Percentiles rank a stretch among this genome's conserved stretches.
phyloP scores from a whole-genome alignment of 1,140 invertebrate species.

The Halesus radiatus region DNA sequence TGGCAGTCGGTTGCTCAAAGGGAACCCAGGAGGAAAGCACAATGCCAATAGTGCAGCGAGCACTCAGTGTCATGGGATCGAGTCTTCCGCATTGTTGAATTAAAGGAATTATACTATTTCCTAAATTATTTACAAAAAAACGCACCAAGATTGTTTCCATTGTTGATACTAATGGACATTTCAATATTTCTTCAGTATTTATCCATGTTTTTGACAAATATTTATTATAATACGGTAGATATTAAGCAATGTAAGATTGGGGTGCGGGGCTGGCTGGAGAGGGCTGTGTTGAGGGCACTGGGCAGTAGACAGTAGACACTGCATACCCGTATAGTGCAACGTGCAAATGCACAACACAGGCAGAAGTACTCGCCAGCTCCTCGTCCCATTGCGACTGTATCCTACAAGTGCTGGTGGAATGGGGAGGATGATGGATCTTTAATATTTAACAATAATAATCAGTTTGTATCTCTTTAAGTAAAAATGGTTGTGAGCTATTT shows the following conservation, averaged over 20 bases:
- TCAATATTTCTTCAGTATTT: slow-evolving; percentile 57
- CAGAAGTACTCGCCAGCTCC: too few species aligned
- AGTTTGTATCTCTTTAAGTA: slow-evolving; percentile 58
- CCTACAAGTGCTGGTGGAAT: not conserved
- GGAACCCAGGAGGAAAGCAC: slow-evolving; percentile 28
- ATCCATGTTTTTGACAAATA: slow-evolving; percentile 56
- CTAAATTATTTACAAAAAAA: slow-evolving; percentile 53
- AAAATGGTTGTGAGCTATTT: slow-evolving; percentile 72
- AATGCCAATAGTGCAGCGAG: slow-evolving; percentile 23
- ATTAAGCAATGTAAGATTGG: slow-evolving; percentile 52
- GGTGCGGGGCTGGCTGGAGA: not conserved
- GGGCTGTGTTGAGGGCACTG: not conserved
- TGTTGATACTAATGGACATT: slow-evolving; percentile 53
- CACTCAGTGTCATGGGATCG: slow-evolving; percentile 10
- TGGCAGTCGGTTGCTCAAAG: too few species aligned
- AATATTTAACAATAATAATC: slow-evolving; percentile 56
- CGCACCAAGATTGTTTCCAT: slow-evolving; percentile 56
- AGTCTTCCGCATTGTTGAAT: slow-evolving; percentile 45
- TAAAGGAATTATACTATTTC: slow-evolving; percentile 35
- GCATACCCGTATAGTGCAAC: too few species aligned
- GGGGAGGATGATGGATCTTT: slow-evolving; percentile 35
- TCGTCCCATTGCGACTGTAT: too few species aligned
- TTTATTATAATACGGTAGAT: slow-evolving; percentile 56
- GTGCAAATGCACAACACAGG: too few species aligned
- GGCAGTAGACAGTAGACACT: too few species aligned